Evolutionary conservation across 2,113 vertebrate species (phyloP), one percentile per base, ranked within the genome.

Genomic region (Poicephalus meyeri): DNA sequence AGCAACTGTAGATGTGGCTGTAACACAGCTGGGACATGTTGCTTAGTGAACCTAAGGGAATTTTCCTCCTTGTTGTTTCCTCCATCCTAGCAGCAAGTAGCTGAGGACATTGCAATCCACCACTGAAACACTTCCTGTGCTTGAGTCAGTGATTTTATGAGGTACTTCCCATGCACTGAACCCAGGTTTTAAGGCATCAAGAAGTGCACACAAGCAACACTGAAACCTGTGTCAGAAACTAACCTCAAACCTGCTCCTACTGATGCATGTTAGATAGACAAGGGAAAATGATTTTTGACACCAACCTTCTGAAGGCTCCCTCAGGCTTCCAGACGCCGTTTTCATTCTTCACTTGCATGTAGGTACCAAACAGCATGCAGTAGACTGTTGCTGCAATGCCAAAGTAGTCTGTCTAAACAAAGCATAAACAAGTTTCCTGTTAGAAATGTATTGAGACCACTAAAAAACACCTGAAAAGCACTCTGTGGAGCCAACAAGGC

Each of bases 341-440:
- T 29, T 99, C 98, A 0, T 98, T 95, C 63, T 91, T 98, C 41
- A 99, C 98, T 94, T 98, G 97, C 99, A 99, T 99, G 97, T 99
- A 99, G 3, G 98, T 98, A 26, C 99, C 99, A 6, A 99, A 99
- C 71, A 99, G 97, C 98, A 99, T 97, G 95, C 99, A 99, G 98
- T 99, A 97, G 8, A 99, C 97, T 0, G 99, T 99, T n/a, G 98
- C 99, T 3, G 99, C 99, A 1, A 99, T 92, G 7, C 99, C 99
- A 35, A 99, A 99, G 94, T 98, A 99, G 95, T 99, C 99, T 4
- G 99, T 98, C 99, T 99, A 47, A 79, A 77, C 13, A 65, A 80
- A 93, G 81, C 9, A 21, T 17, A 65, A 24, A 23, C 16, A 70
- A 52, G 35, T 16, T 56, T 29, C 1, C 2, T 9, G 11, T 81